These are phyloP conservation scores for Balearica regulorum DNA, from an alignment of 2,797 vertebrate genomes.

Conservation along the genomic window DNA sequence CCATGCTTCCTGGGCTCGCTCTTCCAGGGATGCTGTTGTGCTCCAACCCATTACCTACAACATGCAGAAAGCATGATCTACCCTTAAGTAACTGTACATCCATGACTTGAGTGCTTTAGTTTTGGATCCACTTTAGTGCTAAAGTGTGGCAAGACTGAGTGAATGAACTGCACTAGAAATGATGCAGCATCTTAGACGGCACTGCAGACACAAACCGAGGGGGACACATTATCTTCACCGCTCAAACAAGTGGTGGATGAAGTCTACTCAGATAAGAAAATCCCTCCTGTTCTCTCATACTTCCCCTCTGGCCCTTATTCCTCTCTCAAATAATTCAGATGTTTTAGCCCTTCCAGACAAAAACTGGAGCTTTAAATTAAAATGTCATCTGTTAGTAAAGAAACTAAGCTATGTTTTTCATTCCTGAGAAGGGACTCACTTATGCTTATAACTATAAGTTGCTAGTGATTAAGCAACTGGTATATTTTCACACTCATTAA, in stretches of 20 bases:
- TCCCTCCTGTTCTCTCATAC: not conserved
- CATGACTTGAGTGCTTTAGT: not conserved
- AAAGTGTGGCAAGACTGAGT: not conserved
- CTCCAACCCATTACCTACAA: not conserved
- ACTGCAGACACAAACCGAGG: not conserved
- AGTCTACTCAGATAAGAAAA: not conserved
- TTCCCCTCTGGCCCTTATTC: not conserved
- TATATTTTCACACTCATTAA: slow-evolving; percentile 80
- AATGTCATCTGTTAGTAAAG: slow-evolving; percentile 65
- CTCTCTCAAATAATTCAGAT: slow-evolving; percentile 28
- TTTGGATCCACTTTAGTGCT: not conserved
- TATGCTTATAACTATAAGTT: slow-evolving; percentile 64
- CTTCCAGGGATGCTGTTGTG: not conserved
- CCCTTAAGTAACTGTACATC: not conserved
- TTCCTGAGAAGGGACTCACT: slow-evolving; percentile 67
- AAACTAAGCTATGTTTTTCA: slow-evolving; percentile 54
- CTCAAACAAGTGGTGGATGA: not conserved
- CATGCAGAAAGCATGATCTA: not conserved
- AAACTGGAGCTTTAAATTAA: slow-evolving; percentile 58
- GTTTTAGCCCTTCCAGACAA: slow-evolving; percentile 43
- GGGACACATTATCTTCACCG: not conserved
- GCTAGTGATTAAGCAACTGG: slow-evolving; percentile 77
- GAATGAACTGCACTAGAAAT: not conserved
- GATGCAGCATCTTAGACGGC: not conserved
- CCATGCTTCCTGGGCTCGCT: not conserved